A percentile compares a stretch with the other conserved stretches of the same genome.
These are phyloP conservation scores for Oenanthe melanoleuca DNA, from an alignment of 2,113 vertebrate species.

Conservation along the genomic window DNA sequence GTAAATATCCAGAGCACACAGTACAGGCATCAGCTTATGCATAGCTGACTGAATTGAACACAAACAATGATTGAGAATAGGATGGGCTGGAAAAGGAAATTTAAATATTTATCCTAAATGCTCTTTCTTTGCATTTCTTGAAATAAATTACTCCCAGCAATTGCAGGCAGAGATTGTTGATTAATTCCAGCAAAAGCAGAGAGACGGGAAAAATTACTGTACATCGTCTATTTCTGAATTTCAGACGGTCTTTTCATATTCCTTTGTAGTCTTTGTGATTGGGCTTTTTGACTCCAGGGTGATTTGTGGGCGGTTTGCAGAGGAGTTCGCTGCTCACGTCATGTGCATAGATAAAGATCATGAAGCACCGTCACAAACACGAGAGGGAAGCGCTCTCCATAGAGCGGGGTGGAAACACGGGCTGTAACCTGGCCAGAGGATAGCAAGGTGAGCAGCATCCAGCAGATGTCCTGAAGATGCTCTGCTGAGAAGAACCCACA, in stretches of 20 bases:
- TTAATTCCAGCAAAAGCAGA: constrained; percentile 63
- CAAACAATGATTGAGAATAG: constrained; percentile 64
- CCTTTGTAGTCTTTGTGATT: constrained; percentile 84
- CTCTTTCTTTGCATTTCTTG: constrained; percentile 57
- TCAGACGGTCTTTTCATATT: constrained; percentile 81
- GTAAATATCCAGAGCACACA: constrained; percentile 41
- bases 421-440: neutral
- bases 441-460: neutral
- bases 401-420: neutral
- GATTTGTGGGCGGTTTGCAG: constrained; percentile 76
- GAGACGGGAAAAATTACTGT: neutral
- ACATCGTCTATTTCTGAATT: constrained; percentile 36
- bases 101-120: constrained; percentile 67
- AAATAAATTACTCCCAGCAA: constrained; percentile 65
- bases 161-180: constrained; percentile 56
- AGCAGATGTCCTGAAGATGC: neutral
- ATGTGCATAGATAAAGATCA: neutral
- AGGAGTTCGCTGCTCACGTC: constrained; percentile 18
- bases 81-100: constrained; percentile 49
- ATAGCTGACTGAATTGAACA: constrained; percentile 44
- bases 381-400: neutral
- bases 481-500: neutral
- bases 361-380: neutral
- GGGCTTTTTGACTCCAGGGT: constrained; percentile 82
- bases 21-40: constrained; percentile 35